These are phyloP conservation scores for Scartelaos histophorus DNA, from an alignment of 2,113 vertebrate species.

Conservation along the genomic window DNA sequence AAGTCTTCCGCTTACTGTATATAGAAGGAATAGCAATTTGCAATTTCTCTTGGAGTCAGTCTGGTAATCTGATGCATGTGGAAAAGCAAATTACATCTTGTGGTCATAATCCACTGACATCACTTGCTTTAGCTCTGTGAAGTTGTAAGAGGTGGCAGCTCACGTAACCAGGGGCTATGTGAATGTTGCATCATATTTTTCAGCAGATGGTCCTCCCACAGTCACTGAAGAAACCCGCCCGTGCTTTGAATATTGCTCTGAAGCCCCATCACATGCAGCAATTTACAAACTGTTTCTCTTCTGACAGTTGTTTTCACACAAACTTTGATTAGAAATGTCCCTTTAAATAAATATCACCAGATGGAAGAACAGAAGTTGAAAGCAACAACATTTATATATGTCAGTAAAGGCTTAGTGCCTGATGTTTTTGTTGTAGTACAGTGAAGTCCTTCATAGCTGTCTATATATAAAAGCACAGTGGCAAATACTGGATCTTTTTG, in stretches of 20 bases:
- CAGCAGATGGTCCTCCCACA: slow-evolving; percentile 38
- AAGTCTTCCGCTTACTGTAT: neutral
- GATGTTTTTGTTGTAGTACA: neutral
- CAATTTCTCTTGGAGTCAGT: neutral
- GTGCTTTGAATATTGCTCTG: slow-evolving; percentile 42
- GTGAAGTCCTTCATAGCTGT: too few species aligned
- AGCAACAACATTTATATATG: neutral
- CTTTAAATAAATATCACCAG: neutral
- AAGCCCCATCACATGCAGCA: slow-evolving; percentile 36
- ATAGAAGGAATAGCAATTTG: neutral
- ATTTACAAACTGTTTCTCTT: slow-evolving; percentile 29
- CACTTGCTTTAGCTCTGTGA: slow-evolving; percentile 1
- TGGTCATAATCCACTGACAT: slow-evolving; percentile 1
- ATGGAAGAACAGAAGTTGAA: neutral
- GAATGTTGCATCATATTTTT: slow-evolving; percentile 15
- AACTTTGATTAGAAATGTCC: slow-evolving; percentile 16
- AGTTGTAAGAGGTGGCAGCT: neutral
- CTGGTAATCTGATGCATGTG: neutral
- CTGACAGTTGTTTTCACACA: slow-evolving; percentile 25
- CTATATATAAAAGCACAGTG: neutral
- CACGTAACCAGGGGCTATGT: neutral
- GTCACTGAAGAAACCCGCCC: slow-evolving; percentile 34
- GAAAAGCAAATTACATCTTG: neutral
- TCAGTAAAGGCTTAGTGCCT: neutral
- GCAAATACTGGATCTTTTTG: too few species aligned